Percentiles rank a stretch among this genome's conserved stretches.
These are phyloP conservation scores for Aphidius ervi DNA, from an alignment of 1,140 invertebrate genomes.

Conservation along the genomic window DNA sequence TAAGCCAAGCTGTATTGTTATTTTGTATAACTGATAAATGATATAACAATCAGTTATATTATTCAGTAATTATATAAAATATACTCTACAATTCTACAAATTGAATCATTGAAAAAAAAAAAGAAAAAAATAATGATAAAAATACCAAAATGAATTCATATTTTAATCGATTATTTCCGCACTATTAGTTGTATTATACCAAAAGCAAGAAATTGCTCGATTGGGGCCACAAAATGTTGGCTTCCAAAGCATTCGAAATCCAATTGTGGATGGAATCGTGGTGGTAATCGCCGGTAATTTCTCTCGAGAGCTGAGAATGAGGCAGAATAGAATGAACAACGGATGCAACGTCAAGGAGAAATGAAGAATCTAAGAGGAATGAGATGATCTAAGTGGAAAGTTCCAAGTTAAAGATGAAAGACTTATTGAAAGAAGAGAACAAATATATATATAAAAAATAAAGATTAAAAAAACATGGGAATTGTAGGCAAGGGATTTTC, in stretches of 20 bases:
- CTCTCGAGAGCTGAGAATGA: constrained; percentile 27
- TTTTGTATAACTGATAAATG: no score
- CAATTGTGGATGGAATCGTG: constrained; percentile 24
- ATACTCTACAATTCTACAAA: no score
- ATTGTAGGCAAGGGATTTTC: background rate
- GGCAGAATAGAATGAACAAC: constrained; percentile 12
- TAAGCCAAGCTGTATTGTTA: no score
- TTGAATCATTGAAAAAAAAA: background rate
- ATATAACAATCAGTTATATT: no score
- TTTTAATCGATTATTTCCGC: constrained; percentile 8
- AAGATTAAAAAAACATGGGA: background rate
- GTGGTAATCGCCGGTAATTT: constrained; percentile 31
- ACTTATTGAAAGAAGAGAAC: constrained; percentile 13
- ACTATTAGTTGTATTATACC: constrained; percentile 10
- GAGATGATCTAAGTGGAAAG: background rate
- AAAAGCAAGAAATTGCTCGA: constrained; percentile 2
- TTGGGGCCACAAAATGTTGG: constrained; percentile 12
- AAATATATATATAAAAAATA: background rate
- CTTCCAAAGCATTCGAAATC: constrained; percentile 19
- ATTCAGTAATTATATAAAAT: no score
- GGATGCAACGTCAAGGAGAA: background rate
- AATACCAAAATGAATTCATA: background rate
- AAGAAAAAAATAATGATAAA: background rate
- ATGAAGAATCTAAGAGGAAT: constrained; percentile 5
- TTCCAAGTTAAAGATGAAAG: background rate